Conservation (phyloP, 2,888 invertebrate species). For the Micoletzkya japonica region DNA sequence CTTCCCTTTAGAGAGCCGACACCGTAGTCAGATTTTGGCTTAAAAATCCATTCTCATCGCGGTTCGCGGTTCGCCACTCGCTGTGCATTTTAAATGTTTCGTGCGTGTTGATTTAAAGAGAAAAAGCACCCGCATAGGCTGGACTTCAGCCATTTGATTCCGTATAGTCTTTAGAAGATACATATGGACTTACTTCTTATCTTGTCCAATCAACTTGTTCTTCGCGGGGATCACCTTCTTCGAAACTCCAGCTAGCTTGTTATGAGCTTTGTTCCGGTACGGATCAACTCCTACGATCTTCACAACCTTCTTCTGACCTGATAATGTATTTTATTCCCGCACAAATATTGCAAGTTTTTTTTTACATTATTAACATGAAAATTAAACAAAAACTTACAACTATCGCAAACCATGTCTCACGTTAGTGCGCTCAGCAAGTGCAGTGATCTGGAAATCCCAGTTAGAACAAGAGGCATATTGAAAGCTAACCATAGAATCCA, state of each 20-base stretch:
- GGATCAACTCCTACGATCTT: conserved; percentile 91
- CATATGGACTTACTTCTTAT: conserved; percentile 50
- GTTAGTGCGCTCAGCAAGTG: too few species aligned
- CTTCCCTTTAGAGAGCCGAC: too few species aligned
- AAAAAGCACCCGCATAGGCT: too few species aligned
- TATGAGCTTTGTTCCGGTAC: conserved; percentile 90
- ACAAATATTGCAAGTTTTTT: too few species aligned
- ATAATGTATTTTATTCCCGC: conserved; percentile 6
- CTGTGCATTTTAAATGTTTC: too few species aligned
- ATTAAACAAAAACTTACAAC: not conserved
- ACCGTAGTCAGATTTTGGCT: too few species aligned
- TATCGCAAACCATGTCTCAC: conserved; percentile 21
- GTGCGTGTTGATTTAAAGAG: too few species aligned
- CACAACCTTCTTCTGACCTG: conserved; percentile 49
- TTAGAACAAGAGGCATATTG: not conserved
- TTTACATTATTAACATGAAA: not conserved
- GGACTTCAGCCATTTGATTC: too few species aligned
- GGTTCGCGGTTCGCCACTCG: too few species aligned
- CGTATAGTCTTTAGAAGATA: too few species aligned
- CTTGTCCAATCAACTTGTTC: conserved; percentile 43
- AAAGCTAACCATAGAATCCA: not conserved
- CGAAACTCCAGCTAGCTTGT: conserved; percentile 71
- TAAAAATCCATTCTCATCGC: too few species aligned
- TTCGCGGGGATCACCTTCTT: conserved; percentile 27
- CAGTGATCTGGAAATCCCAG: too few species aligned